These are phyloP conservation scores for Agrilus planipennis DNA, from an alignment of 1,140 invertebrate species.

Conservation along the genomic window DNA sequence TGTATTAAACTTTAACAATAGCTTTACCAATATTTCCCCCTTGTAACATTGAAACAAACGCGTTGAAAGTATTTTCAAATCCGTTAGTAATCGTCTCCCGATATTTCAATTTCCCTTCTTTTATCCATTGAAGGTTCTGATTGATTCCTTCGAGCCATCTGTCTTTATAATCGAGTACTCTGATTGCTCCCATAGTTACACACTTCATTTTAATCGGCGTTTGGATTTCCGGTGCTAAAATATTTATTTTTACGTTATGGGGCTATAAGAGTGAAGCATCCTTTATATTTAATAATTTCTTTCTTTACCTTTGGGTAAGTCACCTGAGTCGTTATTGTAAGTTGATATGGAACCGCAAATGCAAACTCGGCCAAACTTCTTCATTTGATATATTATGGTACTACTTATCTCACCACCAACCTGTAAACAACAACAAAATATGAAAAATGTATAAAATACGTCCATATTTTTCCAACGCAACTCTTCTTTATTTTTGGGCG, in stretches of 20 bases:
- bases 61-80: constrained; percentile 56
- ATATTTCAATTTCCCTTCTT: constrained; percentile 52
- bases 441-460: too few species aligned
- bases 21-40: constrained; percentile 53
- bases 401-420: constrained; percentile 32
- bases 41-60: constrained; percentile 45
- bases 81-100: constrained; percentile 51
- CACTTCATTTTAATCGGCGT: constrained; percentile 30
- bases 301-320: constrained; percentile 29
- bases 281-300: neutral
- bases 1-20: constrained; percentile 33
- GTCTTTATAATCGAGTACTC: constrained; percentile 43
- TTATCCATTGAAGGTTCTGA: constrained; percentile 47
- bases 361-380: constrained; percentile 27
- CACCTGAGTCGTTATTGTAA: constrained; percentile 34
- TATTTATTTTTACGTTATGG: neutral
- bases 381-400: constrained; percentile 24
- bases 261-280: too few species aligned
- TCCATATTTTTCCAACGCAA: too few species aligned
- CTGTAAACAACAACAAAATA: too few species aligned
- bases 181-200: constrained; percentile 53
- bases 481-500: too few species aligned
- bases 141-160: constrained; percentile 46
- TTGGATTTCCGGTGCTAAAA: constrained; percentile 18
- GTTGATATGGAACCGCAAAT: constrained; percentile 33